Conservation (phyloP, 2,113 vertebrate genomes). For the Baryphthengus martii region DNA sequence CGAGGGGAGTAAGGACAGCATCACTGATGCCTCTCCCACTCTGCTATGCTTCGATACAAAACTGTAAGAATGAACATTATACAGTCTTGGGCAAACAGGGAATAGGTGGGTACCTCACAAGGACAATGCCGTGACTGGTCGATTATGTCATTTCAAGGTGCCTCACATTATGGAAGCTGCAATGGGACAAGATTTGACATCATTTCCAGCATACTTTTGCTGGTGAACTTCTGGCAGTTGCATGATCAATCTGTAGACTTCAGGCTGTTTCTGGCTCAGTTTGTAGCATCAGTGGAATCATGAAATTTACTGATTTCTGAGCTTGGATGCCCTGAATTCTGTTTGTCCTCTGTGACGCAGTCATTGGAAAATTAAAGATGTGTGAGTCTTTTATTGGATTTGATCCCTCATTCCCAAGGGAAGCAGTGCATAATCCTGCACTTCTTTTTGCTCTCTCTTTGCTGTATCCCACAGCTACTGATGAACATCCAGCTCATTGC, state of each 20-base stretch:
- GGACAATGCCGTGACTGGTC: neutral
- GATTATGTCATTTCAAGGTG: neutral
- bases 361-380: neutral
- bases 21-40: neutral
- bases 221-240: neutral
- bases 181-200: neutral
- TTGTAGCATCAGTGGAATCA: neutral
- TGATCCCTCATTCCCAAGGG: neutral
- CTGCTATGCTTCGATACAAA: neutral
- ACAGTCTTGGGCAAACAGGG: neutral
- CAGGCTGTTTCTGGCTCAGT: neutral
- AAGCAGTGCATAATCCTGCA: neutral
- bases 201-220: accelerated
- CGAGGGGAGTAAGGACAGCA: neutral
- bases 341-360: neutral
- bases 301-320: neutral
- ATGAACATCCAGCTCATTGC: neutral
- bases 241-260: neutral
- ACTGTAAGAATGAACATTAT: accelerated
- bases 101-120: neutral
- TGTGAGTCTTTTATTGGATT: neutral
- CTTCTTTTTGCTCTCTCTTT: neutral
- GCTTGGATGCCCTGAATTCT: neutral
- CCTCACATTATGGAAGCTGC: neutral
- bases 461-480: neutral